Conservation (phyloP, 2,888 invertebrate species). For the Ametastegia equiseti region DNA sequence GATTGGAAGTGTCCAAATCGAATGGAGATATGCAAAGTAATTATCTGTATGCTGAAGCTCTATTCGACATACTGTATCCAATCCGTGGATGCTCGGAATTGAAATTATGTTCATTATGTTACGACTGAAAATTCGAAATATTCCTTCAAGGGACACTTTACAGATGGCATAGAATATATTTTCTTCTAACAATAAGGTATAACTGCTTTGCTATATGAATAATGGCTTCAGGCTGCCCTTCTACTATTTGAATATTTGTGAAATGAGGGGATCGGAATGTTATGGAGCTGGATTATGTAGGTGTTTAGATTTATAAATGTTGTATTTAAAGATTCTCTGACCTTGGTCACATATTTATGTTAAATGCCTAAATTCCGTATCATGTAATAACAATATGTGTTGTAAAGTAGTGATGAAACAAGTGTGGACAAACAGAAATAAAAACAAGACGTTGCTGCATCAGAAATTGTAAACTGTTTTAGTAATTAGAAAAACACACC, state of each 20-base stretch:
- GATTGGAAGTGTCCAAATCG: too few species aligned
- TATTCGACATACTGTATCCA: too few species aligned
- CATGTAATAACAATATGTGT: neutral
- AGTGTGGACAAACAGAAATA: neutral
- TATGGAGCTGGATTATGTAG: neutral
- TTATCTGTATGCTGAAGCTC: too few species aligned
- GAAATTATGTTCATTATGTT: too few species aligned
- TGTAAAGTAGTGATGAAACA: neutral
- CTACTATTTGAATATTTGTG: neutral
- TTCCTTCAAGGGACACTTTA: too few species aligned
- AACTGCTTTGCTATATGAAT: too few species aligned
- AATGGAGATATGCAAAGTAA: too few species aligned
- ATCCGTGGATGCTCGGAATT: too few species aligned
- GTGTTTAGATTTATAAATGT: slow-evolving; percentile 61
- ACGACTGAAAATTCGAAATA: too few species aligned
- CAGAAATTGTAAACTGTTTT: too few species aligned
- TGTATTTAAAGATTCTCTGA: slow-evolving; percentile 71
- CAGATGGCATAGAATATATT: neutral
- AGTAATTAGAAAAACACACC: slow-evolving; percentile 66
- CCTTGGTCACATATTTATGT: slow-evolving; percentile 52
- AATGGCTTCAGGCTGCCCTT: neutral
- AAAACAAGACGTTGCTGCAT: neutral
- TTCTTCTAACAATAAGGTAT: neutral
- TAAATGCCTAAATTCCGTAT: neutral
- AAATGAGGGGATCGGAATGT: neutral